A percentile compares a stretch with the other conserved stretches of the same genome.
phyloP scores from a whole-genome alignment of 1,140 invertebrate species.

The Trichonephila clavipes region DNA sequence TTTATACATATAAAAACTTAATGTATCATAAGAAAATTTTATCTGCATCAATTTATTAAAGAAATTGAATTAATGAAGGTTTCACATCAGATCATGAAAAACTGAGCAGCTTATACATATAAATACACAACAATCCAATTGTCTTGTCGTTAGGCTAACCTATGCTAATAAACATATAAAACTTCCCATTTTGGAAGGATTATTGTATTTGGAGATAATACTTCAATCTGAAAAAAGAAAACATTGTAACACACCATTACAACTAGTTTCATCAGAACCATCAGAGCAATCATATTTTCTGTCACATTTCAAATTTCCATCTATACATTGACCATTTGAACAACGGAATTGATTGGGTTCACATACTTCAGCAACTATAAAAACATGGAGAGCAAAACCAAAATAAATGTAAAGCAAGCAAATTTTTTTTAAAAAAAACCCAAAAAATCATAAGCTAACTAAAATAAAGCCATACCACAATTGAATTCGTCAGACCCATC shows the following conservation, averaged over 20 bases:
- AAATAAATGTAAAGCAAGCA: conserved; percentile 2
- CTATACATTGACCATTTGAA: conserved; percentile 81
- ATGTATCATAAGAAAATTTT: too few species aligned
- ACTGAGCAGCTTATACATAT: too few species aligned
- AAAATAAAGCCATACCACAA: conserved; percentile 48
- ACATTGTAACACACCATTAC: conserved; percentile 69
- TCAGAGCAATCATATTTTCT: conserved; percentile 89
- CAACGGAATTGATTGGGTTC: conserved; percentile 80
- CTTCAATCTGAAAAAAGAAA: neutral
- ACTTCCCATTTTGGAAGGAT: too few species aligned
- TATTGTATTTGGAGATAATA: too few species aligned
- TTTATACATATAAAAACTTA: too few species aligned
- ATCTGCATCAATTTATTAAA: too few species aligned
- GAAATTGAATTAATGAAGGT: too few species aligned
- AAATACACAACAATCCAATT: too few species aligned
- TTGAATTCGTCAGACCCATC: conserved; percentile 82
- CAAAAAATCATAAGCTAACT: neutral
- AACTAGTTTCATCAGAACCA: conserved; percentile 88
- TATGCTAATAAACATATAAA: too few species aligned
- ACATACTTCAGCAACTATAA: conserved; percentile 77
- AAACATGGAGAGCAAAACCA: neutral
- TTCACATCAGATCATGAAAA: too few species aligned
- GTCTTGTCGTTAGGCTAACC: too few species aligned
- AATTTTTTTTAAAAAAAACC: neutral
- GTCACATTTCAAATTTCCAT: conserved; percentile 79